Evolutionary conservation across 23 tunicate genomes (phyloP).

Genomic region (Styela plicata): DNA sequence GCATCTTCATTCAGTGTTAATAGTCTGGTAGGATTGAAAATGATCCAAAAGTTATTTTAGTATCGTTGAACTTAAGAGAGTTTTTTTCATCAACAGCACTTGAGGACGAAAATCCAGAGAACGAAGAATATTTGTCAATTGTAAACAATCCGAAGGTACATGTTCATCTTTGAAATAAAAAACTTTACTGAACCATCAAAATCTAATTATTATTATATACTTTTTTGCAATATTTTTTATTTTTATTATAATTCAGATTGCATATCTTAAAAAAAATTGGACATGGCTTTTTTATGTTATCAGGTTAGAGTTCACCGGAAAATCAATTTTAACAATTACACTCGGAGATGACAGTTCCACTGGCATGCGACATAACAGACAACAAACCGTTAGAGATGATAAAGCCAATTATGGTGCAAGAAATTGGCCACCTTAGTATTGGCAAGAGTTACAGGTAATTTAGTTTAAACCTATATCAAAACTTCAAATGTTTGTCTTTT

Average conservation of each 20-base stretch:
- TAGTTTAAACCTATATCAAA: no score
- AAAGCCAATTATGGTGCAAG: neutral
- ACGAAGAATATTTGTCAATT: neutral
- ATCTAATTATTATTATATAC: no score
- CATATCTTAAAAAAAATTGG: no score
- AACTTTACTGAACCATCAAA: no score
- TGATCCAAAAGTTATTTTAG: no score
- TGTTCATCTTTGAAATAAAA: no score
- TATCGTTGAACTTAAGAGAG: neutral
- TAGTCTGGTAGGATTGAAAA: neutral
- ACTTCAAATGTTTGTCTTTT: no score
- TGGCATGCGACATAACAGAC: neutral
- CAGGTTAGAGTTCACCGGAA: neutral
- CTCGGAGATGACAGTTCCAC: neutral
- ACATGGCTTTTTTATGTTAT: no score
- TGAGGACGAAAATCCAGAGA: neutral
- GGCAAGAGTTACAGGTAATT: neutral
- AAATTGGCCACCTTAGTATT: neutral
- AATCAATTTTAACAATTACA: neutral
- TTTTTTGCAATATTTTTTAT: no score
- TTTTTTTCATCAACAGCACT: neutral
- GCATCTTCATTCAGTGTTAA: neutral
- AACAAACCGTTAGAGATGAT: neutral
- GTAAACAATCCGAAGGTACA: neutral
- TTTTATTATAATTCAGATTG: no score